Evolutionary conservation across 2,113 vertebrate species (phyloP).

Genomic region (Indicator maculatus): DNA sequence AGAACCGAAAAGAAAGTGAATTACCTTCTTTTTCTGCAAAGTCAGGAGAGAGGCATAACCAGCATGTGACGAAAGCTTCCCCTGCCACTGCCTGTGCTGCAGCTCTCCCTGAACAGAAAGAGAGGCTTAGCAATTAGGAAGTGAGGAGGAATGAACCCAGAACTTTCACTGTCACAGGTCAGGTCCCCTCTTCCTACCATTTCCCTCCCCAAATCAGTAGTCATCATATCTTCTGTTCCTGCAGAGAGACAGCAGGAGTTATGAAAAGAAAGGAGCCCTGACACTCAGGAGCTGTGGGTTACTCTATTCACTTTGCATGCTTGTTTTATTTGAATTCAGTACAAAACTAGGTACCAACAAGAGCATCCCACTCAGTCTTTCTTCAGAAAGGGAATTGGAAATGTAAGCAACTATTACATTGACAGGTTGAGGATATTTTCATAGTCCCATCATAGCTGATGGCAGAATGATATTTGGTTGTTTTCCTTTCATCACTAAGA

Average conservation of each 20-base stretch:
- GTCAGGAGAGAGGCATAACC: not conserved
- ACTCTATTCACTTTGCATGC: not conserved
- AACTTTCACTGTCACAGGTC: not conserved
- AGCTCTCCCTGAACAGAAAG: not conserved
- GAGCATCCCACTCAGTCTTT: not conserved
- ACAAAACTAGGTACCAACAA: not conserved
- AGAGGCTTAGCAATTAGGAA: not conserved
- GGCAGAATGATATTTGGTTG: not conserved
- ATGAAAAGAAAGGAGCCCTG: not conserved
- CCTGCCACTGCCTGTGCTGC: not conserved
- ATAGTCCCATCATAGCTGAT: not conserved
- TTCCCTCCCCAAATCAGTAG: not conserved
- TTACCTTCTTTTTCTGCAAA: conserved; percentile 24
- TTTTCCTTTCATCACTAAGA: not conserved
- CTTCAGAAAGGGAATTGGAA: not conserved
- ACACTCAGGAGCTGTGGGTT: not conserved
- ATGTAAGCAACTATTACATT: not conserved
- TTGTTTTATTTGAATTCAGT: not conserved
- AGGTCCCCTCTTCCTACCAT: not conserved
- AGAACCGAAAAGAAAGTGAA: conserved; percentile 5
- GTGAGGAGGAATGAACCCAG: not conserved
- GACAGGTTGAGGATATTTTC: not conserved
- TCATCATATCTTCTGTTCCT: not conserved
- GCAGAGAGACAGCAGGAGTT: not conserved
- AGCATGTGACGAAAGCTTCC: not conserved